Base-by-base conservation (phyloP, 2,797 vertebrate species). In the Pangasius sanitwongsei region DNA sequence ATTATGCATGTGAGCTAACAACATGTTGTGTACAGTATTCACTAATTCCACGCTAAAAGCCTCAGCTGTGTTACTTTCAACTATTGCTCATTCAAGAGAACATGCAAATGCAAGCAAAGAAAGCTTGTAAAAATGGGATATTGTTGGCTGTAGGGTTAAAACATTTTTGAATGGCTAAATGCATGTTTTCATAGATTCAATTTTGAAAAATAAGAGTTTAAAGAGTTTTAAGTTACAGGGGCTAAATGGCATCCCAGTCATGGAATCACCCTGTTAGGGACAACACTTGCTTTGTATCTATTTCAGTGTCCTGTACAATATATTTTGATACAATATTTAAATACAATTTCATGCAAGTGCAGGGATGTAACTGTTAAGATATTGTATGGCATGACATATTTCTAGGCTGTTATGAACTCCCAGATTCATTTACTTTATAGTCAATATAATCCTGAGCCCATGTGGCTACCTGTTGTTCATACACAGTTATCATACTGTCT, bases 381-480 rank as follows among this genome's bases (percentile, higher is more conserved):
- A 78, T n/a, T 31, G 28, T 16, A 31, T 18, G 7, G 6, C 0
- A 2, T 78, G 48, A 16, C 28, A n/a, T 9, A 55, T 57, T 31
- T 18, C 6, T 18, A 55, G n/a, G 15, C 13, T 53, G 13, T 53
- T 55, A 31, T 80, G 77, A 77, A 6, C 25, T 50, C 23, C 25
- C 25, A 28, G 50, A 77, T 48, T 15, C 28, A 50, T 77, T 41
- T 50, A 28, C 2, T 2, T 74, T 74, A 69, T 34, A 72, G 16
- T 9, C 8, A 7, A 48, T 25, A 12, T 75, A 18, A 23, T 70
- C 59, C 6, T 81, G 53, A 82, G 34, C 15, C 70, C 15, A 53
- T 78, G 13, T 34, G 31, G 31, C 44, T 86, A 87, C 78, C 81
- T 74, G 41, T 92, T 80, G 85, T 57, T 70, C 61, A 75, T 80